Evolutionary conservation across 2,797 vertebrate genomes (phyloP), one percentile per base, ranked within the genome.

Genomic region (Luscinia megarhynchos): DNA sequence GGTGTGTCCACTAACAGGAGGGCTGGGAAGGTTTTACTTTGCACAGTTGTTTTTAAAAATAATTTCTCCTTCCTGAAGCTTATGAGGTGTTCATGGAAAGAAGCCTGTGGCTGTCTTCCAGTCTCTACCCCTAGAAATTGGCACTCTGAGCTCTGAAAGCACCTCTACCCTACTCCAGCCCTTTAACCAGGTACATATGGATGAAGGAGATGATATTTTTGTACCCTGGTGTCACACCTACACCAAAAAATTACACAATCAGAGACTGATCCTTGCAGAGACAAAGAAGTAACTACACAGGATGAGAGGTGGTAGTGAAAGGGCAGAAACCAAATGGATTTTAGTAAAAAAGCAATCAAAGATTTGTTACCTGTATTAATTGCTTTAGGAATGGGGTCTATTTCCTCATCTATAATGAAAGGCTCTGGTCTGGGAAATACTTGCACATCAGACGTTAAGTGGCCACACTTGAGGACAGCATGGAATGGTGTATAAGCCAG

Each of bases 351-450:
- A 54, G 27, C 29, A 67, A 48, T 32, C 54, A 41, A 84, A 94
- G 51, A 59, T 67, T 73, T 17, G 15, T 97, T 98, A 99, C 99
- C 99, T 98, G 99, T 98, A 86, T 98, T 99, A 96, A 99, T 99
- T 78, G 96, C 95, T 97, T 98, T 98, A 55, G 99, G 98, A 87
- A 99, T 84, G 16, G 99, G 99, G 68, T 99, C 99, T 75, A 99
- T 98, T 96, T 99, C 99, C 68, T 99, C 99, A 91, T 99, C 99
- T 93, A 99, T 96, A 68, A 99, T 92, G 34, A 99, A 98, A 23
- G 99, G 99, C 83, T 99, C 99, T 51, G 99, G 99, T 68, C 99
- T 98, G 84, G 99, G 99, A 97, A 99, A 99, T 68, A 99, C 99
- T 97, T 99, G 99, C 81, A 99, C 99, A 15, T 99, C 99, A 36